Evolutionary conservation across 2,113 vertebrate species (phyloP), one percentile per base, ranked within the genome.

Genomic region (Hydrochoerus hydrochaeris): DNA sequence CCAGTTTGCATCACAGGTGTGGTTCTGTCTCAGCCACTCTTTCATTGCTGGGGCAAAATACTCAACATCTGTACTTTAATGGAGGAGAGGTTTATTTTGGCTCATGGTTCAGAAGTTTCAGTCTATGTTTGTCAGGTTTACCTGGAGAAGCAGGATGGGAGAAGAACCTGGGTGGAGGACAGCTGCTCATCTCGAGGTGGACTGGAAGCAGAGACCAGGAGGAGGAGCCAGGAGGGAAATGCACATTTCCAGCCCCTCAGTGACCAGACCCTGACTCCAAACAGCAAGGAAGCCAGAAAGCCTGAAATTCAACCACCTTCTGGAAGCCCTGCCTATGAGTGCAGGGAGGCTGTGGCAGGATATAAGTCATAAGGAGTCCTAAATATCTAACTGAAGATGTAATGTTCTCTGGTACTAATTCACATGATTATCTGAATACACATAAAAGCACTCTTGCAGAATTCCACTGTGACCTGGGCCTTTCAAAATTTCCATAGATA

Each of bases 311-410:
- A 44, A 41, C 4, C 71, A 44, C 22, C 38, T 41, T 26, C 38
- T 22, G 12, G 13, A 26, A 44, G 38, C 71, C 4, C 67, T 41
- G 22, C 71, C 65, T 19, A 1, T 65, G 63, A 67, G 30, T 11
- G 20, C 38, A 12, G 35, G 7, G 6, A 24, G n/a, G 69, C 71
- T 41, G 1, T 73, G 41, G 71, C 8, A 38, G 71, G 11, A 13
- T 24, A 44, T 26, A 24, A 26, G 26, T 28, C 38, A 26, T 26
- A 6, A 44, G 4, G 78, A 41, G 9, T 41, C 54, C 71, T 77
- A 89, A 88, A 60, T 90, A 63, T 67, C 20, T 67, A 57, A 60
- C 20, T 92, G 35, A 95, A 90, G 49, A 78, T 52, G 38, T 86
- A 54, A 22, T 58, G 5, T 83, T 83, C 38, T 86, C 2, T 87